A percentile compares a stretch with the other conserved stretches of the same genome.
phyloP scores from a whole-genome alignment of 1,140 invertebrate genomes.

The Trypoxylus dichotomus region DNA sequence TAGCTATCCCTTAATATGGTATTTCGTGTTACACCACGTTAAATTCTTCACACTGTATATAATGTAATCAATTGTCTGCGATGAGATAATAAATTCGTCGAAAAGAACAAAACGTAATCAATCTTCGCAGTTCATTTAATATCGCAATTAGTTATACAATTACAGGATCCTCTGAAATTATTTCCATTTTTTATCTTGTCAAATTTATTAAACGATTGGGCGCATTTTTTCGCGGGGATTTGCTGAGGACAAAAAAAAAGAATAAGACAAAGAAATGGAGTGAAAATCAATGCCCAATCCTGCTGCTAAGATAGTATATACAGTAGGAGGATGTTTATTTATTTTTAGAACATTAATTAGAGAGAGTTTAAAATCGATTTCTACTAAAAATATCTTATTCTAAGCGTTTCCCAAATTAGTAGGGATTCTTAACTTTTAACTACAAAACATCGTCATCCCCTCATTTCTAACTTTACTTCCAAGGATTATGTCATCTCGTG shows the following conservation, averaged over 20 bases:
- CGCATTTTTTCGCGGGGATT: neutral
- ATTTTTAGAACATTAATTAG: too few species aligned
- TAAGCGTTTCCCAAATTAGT: too few species aligned
- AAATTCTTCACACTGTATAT: too few species aligned
- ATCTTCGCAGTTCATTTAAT: neutral
- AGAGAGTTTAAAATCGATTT: too few species aligned
- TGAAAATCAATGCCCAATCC: neutral
- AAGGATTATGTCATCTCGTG: neutral
- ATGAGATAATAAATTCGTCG: neutral
- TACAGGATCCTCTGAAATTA: neutral
- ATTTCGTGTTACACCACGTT: too few species aligned
- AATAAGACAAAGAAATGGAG: neutral
- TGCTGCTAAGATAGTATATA: too few species aligned
- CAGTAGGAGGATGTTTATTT: too few species aligned
- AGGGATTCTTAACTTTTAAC: too few species aligned
- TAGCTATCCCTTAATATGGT: too few species aligned
- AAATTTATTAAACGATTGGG: neutral
- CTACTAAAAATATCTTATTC: too few species aligned
- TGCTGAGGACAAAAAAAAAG: neutral
- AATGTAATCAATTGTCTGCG: too few species aligned
- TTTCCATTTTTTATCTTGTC: neutral
- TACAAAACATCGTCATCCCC: neutral
- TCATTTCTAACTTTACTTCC: neutral
- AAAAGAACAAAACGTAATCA: neutral
- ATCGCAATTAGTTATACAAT: neutral